These are phyloP conservation scores for Siniperca undulata DNA, from an alignment of 2,797 vertebrate species.

Conservation along the genomic window DNA sequence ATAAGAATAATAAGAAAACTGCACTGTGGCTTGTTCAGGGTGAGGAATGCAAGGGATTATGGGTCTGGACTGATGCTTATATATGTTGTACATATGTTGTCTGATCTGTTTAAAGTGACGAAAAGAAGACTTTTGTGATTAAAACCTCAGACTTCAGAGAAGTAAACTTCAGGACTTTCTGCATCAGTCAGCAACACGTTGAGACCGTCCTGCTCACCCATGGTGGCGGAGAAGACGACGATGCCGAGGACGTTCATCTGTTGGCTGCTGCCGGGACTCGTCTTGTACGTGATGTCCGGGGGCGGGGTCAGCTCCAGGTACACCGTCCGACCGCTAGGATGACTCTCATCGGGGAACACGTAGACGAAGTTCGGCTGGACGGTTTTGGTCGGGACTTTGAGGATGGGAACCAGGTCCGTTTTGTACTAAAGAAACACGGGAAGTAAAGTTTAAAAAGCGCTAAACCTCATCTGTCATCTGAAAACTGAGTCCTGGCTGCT, in stretches of 20 bases:
- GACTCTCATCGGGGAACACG: constrained; percentile 84
- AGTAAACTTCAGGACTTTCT: neutral
- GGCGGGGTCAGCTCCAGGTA: constrained; percentile 89
- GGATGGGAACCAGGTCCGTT: constrained; percentile 87
- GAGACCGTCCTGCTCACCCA: constrained; percentile 81
- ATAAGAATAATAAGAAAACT: too few species aligned
- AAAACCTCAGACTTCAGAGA: too few species aligned
- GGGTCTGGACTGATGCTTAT: too few species aligned
- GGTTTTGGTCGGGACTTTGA: constrained; percentile 80
- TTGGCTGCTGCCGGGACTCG: constrained; percentile 87
- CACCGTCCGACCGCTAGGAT: constrained; percentile 83
- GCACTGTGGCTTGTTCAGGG: too few species aligned
- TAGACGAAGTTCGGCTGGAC: constrained; percentile 87
- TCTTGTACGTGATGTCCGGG: constrained; percentile 88
- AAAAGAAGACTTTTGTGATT: too few species aligned
- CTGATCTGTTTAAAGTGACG: too few species aligned
- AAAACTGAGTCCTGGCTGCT: neutral
- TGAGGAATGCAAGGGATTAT: too few species aligned
- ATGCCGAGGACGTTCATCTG: constrained; percentile 95
- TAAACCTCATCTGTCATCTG: neutral
- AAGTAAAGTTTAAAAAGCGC: neutral
- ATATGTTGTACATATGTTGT: too few species aligned
- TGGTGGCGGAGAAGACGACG: constrained; percentile 93
- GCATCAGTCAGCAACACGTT: too few species aligned
- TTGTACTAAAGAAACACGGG: constrained; percentile 85